Conservation (phyloP, 2,888 invertebrate species). For the Ormyrus rosae region DNA sequence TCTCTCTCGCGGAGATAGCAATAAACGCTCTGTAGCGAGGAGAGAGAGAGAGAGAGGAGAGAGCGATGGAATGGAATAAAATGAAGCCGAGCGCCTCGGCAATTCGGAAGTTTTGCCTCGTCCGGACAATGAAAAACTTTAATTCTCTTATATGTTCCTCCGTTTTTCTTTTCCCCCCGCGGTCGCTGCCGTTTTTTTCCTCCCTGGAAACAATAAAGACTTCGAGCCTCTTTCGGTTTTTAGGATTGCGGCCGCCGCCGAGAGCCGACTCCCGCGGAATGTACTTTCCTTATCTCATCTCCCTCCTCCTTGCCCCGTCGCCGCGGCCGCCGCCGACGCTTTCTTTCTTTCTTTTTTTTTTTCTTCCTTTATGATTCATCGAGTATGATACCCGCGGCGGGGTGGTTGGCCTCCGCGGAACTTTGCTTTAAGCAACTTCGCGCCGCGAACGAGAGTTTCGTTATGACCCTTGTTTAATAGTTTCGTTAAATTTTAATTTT, state of each 20-base stretch:
- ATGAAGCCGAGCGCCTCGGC: conserved; percentile 34
- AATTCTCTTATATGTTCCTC: conserved; percentile 51
- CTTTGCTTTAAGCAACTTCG: conserved; percentile 36
- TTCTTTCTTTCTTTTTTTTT: not conserved
- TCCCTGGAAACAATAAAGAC: conserved; percentile 47
- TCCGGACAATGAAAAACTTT: conserved; percentile 55
- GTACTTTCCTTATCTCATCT: conserved; percentile 39
- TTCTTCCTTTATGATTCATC: conserved; percentile 46
- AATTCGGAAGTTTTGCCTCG: conserved; percentile 51
- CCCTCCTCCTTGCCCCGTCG: not conserved
- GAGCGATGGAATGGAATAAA: conserved; percentile 51
- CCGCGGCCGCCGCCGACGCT: not conserved
- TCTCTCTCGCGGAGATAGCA: conserved; percentile 47
- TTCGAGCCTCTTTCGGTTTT: conserved; percentile 43
- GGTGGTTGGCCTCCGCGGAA: conserved; percentile 4
- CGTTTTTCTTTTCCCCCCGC: conserved; percentile 17
- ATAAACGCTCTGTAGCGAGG: conserved; percentile 53
- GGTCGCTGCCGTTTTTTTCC: not conserved
- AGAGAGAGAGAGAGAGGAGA: conserved; percentile 11
- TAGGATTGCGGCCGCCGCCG: conserved; percentile 12
- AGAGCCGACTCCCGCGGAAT: conserved; percentile 2
- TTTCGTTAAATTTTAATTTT: conserved; percentile 49
- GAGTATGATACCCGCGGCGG: conserved; percentile 27
- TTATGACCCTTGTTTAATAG: conserved; percentile 45
- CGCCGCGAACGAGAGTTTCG: conserved; percentile 37